Base-by-base conservation (phyloP, 2,888 invertebrate genomes). In the Chymomyza procnemis region DNA sequence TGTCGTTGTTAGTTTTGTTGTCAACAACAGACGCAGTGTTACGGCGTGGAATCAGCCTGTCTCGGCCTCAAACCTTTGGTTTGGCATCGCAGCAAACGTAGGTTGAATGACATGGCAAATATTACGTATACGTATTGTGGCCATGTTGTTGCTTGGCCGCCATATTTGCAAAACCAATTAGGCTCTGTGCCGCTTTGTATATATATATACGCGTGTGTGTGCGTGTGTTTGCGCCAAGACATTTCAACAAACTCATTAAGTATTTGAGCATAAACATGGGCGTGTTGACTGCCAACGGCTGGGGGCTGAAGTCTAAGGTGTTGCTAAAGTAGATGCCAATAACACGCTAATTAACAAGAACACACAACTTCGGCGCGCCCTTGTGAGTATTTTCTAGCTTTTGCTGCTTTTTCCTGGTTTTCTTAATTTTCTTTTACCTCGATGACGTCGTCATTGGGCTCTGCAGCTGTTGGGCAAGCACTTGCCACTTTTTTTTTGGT, bases 231-330 rank as follows among this genome's bases (percentile, higher is more conserved):
- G 14, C 4, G 69, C 76, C 8, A 50, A 19, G 14, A 18, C 71
- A 76, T 85, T 82, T 87, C 74, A 82, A 79, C 65, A 71, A 80
- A 81, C 80, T 85, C 80, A 80, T 84, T 87, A 85, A 85, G 84
- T 76, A 86, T 78, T 87, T 87, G 78, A 80, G 80, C 70, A 71
- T 75, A 87, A 83, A 41, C 34, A 41, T 41, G 34, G 34, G 34
- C 34, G 34, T 41, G 34, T 26, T 8, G 26, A 1, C 6, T 26
- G 26, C 12, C 34, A 41, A 12, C 12, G 34, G 34, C 34, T 1
- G 34, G 34, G 34, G 3, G 34, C 26, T 34, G 34, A 2, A 8
- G 26, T 26, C 6, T 3, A 41, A 41, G 34, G 34, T 41, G 34
- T 41, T 41, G 34, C 34, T 41, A 41, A 41, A 41, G 34, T 41